Percentiles rank a stretch among this genome's conserved stretches.
Evolutionary conservation across 2,797 vertebrate species (phyloP).

Genomic region (Onychomys torridus): DNA sequence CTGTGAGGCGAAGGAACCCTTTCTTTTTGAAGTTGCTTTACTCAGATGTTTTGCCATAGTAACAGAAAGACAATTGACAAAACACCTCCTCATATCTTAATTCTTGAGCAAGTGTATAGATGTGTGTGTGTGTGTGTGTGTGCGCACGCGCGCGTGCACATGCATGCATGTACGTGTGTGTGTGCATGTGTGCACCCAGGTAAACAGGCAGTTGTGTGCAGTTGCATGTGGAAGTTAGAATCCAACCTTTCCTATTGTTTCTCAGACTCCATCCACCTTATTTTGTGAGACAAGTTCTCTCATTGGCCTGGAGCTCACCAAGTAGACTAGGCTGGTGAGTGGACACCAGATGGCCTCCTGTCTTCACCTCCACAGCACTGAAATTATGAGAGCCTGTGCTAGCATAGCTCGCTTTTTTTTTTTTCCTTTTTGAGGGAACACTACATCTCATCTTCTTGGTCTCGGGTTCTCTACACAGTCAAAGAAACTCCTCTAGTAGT

Average conservation of each 20-base stretch:
- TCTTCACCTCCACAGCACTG: too few species aligned
- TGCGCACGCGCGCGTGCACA: too few species aligned
- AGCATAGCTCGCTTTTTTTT: not conserved
- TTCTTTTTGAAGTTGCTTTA: not conserved
- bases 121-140: not conserved
- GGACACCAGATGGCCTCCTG: not conserved
- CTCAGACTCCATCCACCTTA: not conserved
- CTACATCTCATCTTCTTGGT: not conserved
- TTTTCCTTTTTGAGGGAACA: not conserved
- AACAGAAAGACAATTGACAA: not conserved
- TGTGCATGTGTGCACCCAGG: not conserved
- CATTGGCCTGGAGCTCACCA: not conserved
- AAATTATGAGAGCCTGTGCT: too few species aligned
- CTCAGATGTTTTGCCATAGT: too few species aligned
- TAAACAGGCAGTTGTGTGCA: not conserved
- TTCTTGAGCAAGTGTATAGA: not conserved
- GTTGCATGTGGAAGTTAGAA: not conserved
- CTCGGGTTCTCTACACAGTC: not conserved
- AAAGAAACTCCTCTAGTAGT: not conserved
- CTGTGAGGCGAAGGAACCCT: not conserved
- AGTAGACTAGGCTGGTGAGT: too few species aligned
- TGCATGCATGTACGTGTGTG: accelerated
- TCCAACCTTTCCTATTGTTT: not conserved
- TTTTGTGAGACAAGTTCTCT: not conserved
- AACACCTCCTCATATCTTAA: not conserved